These are phyloP conservation scores for Esox lucius DNA, from an alignment of 2,797 vertebrate species.

Conservation along the genomic window DNA sequence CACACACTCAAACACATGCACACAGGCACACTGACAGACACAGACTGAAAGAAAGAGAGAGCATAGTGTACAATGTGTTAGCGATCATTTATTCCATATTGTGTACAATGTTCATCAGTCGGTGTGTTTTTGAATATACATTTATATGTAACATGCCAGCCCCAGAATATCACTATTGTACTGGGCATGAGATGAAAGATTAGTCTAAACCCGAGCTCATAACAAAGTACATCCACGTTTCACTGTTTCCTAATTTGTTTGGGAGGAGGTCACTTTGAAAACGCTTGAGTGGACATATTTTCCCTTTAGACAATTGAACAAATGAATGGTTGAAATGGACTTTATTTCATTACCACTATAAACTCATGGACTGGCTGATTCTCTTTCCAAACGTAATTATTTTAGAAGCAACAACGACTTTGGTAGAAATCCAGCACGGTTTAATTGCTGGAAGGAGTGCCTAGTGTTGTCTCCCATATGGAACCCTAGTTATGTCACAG, in stretches of 20 bases:
- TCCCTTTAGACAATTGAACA: constrained; percentile 27
- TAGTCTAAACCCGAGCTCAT: constrained; percentile 30
- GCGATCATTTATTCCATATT: constrained; percentile 39
- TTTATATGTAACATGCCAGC: not conserved
- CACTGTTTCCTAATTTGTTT: constrained; percentile 34
- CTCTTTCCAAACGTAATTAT: constrained; percentile 54
- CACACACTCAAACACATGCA: constrained; percentile 10
- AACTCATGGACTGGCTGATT: constrained; percentile 43
- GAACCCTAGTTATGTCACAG: not conserved
- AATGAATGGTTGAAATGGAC: constrained; percentile 33
- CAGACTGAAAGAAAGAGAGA: not conserved
- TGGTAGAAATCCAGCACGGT: constrained; percentile 39
- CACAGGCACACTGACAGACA: constrained; percentile 2
- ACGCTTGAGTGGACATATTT: constrained; percentile 23
- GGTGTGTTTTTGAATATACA: constrained; percentile 30
- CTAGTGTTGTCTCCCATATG: constrained; percentile 1
- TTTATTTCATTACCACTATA: constrained; percentile 49
- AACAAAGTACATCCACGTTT: constrained; percentile 36
- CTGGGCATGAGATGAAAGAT: not conserved
- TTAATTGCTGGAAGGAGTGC: constrained; percentile 46
- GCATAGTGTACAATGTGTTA: constrained; percentile 9
- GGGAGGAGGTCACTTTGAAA: constrained; percentile 24
- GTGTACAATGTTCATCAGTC: constrained; percentile 20
- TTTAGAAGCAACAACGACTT: constrained; percentile 34
- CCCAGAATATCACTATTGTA: constrained; percentile 18